Percentiles rank a stretch among this genome's conserved stretches.
Conservation (phyloP, 2,888 invertebrate genomes). For the Xestia c-nigrum region DNA sequence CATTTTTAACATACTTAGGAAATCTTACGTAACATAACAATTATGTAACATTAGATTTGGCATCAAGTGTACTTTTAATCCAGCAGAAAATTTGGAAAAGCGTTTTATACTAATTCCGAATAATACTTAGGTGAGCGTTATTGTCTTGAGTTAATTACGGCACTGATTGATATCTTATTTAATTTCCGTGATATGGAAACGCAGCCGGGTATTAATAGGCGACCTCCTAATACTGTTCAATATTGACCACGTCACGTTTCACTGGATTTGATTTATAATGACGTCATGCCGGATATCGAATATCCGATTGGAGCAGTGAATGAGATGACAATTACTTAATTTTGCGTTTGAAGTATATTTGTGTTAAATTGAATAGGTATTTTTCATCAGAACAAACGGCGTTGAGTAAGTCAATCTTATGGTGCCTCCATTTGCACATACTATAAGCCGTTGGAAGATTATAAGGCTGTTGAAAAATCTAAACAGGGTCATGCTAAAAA, state of each 20-base stretch:
- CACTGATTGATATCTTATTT: neutral
- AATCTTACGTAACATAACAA: neutral
- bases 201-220: neutral
- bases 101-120: neutral
- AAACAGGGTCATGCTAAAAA: neutral
- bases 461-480: neutral
- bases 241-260: conserved; percentile 9
- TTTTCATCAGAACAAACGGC: neutral
- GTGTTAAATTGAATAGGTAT: neutral
- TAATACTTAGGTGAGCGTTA: neutral
- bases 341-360: neutral
- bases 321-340: neutral
- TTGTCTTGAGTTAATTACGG: neutral
- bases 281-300: neutral
- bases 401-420: neutral
- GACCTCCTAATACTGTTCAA: conserved; percentile 20
- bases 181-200: conserved; percentile 1
- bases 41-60: neutral
- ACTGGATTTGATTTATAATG: conserved; percentile 22
- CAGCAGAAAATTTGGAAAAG: neutral
- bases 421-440: neutral
- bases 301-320: conserved; percentile 3
- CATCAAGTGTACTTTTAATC: neutral
- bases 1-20: neutral
- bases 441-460: neutral